These are phyloP conservation scores for Leptopilina myrica DNA, from an alignment of 2,888 invertebrate genomes.

Conservation along the genomic window DNA sequence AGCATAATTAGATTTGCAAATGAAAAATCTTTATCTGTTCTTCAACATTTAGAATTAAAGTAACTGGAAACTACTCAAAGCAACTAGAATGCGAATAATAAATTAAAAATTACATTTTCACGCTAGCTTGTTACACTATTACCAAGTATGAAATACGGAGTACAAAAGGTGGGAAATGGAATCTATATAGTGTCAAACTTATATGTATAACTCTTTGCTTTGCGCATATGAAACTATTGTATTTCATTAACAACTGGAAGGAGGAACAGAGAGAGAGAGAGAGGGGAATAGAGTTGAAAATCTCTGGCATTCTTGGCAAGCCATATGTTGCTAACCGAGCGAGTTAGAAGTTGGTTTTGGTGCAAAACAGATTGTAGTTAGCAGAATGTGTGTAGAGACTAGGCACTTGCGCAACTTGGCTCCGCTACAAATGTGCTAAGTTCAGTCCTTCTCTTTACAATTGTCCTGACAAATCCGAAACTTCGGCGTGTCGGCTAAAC, in stretches of 20 bases:
- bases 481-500: not conserved
- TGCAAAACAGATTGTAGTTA: slow-evolving; percentile 38
- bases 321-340: slow-evolving; percentile 37
- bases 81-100: too few species aligned
- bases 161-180: too few species aligned
- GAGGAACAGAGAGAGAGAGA: too few species aligned
- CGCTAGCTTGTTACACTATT: too few species aligned
- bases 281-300: not conserved
- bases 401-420: slow-evolving; percentile 24
- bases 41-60: too few species aligned
- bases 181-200: too few species aligned
- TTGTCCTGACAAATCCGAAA: slow-evolving; percentile 21
- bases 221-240: not conserved
- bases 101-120: too few species aligned
- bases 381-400: slow-evolving; percentile 4
- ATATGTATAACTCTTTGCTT: not conserved
- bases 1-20: too few species aligned
- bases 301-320: slow-evolving; percentile 28
- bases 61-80: too few species aligned
- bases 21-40: too few species aligned
- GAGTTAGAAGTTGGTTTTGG: slow-evolving; percentile 26
- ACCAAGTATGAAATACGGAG: too few species aligned
- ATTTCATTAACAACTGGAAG: not conserved
- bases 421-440: slow-evolving; percentile 29
- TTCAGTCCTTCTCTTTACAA: slow-evolving; percentile 12